Percentiles rank a stretch among this genome's conserved stretches.
phyloP scores from a whole-genome alignment of 1,140 invertebrate species.

The Sycophaga agraensis region DNA sequence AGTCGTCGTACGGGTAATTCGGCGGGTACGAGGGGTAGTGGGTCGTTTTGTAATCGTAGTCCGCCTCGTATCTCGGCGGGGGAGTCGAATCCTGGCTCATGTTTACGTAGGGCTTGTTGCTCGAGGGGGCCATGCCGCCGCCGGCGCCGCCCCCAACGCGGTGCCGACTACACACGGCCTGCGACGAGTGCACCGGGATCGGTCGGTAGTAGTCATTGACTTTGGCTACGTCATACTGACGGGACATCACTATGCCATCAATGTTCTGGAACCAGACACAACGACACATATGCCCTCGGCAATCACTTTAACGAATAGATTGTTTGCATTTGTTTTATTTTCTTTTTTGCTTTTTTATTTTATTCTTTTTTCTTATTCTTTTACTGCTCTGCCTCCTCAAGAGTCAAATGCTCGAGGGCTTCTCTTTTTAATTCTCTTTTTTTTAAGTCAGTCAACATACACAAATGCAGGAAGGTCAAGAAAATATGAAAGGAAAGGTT shows the following conservation, averaged over 20 bases:
- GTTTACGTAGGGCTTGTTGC: constrained; percentile 51
- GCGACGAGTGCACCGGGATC: constrained; percentile 49
- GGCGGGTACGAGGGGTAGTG: constrained; percentile 56
- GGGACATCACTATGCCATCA: constrained; percentile 59
- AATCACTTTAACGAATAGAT: constrained; percentile 41
- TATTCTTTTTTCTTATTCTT: not conserved
- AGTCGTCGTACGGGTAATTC: constrained; percentile 55
- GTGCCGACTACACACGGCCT: constrained; percentile 46
- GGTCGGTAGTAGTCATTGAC: constrained; percentile 55
- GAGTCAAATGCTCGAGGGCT: not conserved
- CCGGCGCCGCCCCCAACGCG: constrained; percentile 28
- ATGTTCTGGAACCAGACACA: constrained; percentile 61
- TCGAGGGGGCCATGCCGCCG: constrained; percentile 31
- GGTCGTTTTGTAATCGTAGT: constrained; percentile 56
- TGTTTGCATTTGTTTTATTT: constrained; percentile 14
- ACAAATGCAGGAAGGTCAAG: not conserved
- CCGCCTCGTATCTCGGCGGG: constrained; percentile 39
- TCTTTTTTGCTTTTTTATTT: not conserved
- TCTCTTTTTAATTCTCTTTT: not conserved
- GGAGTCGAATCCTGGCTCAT: constrained; percentile 41
- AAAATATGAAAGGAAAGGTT: too few species aligned
- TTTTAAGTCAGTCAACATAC: not conserved
- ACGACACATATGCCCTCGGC: constrained; percentile 56
- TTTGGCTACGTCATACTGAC: constrained; percentile 56
- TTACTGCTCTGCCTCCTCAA: too few species aligned